A percentile compares a stretch with the other conserved stretches of the same genome.
These are phyloP conservation scores for Lampropteryx suffumata DNA, from an alignment of 2,888 invertebrate genomes.

Conservation along the genomic window DNA sequence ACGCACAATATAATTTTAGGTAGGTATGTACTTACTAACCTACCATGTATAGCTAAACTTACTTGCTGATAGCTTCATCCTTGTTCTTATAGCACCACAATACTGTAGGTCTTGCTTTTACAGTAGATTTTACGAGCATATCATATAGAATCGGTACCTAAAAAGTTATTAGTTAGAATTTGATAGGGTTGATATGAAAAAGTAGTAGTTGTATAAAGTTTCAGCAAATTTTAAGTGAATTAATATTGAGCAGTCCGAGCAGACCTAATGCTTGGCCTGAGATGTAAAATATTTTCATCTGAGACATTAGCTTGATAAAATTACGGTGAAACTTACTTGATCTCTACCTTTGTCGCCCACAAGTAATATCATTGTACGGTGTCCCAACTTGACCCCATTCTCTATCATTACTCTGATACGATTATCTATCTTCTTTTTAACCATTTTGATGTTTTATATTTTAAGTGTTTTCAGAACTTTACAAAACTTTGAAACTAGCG, in stretches of 20 bases:
- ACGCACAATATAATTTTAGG: too few species aligned
- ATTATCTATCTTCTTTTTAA: slow-evolving; percentile 97
- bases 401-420: slow-evolving; percentile 97
- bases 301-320: not conserved
- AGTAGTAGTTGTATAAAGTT: too few species aligned
- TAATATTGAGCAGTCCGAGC: too few species aligned
- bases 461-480: not conserved
- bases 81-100: slow-evolving; percentile 99
- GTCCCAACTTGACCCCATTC: slow-evolving; percentile 95
- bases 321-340: slow-evolving; percentile 87
- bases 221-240: too few species aligned
- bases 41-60: too few species aligned
- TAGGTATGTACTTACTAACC: too few species aligned
- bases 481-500: not conserved
- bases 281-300: too few species aligned
- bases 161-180: slow-evolving; percentile 25
- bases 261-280: too few species aligned
- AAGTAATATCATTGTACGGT: slow-evolving; percentile 96
- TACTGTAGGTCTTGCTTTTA: slow-evolving; percentile 96
- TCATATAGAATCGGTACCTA: slow-evolving; percentile 98
- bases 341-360: slow-evolving; percentile 98
- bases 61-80: slow-evolving; percentile 94
- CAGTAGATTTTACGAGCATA: slow-evolving; percentile 96
- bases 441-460: slow-evolving; percentile 83
- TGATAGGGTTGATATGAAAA: too few species aligned